Evolutionary conservation across 2,797 vertebrate species (phyloP).

Genomic region (Lagocephalus sceleratus): DNA sequence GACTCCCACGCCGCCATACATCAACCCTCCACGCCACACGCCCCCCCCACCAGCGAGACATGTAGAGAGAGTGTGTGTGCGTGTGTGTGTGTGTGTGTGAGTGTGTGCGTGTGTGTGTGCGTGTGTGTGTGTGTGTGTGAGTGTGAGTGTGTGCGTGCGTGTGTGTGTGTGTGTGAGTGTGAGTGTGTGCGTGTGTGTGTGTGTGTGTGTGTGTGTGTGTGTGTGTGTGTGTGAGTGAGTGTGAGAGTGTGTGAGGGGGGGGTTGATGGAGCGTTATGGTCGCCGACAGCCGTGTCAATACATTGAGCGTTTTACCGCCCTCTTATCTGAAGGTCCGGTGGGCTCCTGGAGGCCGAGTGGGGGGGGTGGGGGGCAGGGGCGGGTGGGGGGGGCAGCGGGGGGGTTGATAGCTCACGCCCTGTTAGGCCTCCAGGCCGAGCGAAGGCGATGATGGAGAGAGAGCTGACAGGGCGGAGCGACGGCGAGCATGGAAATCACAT

Average conservation of each 20-base stretch:
- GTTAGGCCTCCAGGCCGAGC: constrained; percentile 45
- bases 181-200: too few species aligned
- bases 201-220: too few species aligned
- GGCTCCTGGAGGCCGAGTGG: constrained; percentile 24
- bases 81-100: too few species aligned
- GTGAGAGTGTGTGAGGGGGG: not conserved
- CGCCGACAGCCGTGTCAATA: constrained; percentile 54
- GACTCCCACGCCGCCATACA: constrained; percentile 50
- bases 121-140: too few species aligned
- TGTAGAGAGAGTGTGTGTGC: too few species aligned
- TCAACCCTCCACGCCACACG: constrained; percentile 31
- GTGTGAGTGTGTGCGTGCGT: too few species aligned
- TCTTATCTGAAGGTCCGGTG: constrained; percentile 48
- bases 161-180: too few species aligned
- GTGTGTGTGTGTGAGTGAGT: too few species aligned
- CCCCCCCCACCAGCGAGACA: constrained; percentile 19
- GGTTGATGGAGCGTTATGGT: constrained; percentile 49
- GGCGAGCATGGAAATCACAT: constrained; percentile 68
- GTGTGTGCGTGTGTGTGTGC: too few species aligned
- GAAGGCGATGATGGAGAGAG: constrained; percentile 40
- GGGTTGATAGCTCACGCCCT: constrained; percentile 33
- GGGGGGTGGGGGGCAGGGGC: constrained; percentile 3
- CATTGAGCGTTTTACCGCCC: constrained; percentile 46
- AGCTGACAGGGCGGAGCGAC: constrained; percentile 61
- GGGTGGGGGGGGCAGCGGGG: constrained; percentile 17